Conservation (phyloP, 2,888 invertebrate genomes). For the Torymus texanus region DNA sequence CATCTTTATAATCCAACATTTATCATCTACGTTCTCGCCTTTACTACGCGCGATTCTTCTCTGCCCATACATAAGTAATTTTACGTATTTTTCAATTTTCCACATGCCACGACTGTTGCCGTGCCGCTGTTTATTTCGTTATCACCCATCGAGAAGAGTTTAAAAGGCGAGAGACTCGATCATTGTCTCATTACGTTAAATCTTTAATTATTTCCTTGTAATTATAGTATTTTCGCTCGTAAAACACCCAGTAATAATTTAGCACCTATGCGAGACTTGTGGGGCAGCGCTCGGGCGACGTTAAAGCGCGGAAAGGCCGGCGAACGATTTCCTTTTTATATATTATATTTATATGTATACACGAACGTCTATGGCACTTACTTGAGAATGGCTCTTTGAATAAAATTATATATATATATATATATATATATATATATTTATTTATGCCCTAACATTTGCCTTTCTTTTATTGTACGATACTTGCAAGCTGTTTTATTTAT, state of each 20-base stretch:
- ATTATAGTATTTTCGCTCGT: constrained; percentile 41
- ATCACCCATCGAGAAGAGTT: constrained; percentile 45
- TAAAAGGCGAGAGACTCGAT: constrained; percentile 55
- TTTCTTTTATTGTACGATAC: constrained; percentile 45
- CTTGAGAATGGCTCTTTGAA: constrained; percentile 30
- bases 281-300: constrained; percentile 39
- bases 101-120: constrained; percentile 2
- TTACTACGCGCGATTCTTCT: constrained; percentile 15
- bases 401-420: constrained; percentile 34
- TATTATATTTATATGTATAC: constrained; percentile 17
- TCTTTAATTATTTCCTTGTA: constrained; percentile 19
- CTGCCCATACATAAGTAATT: constrained; percentile 19
- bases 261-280: constrained; percentile 55
- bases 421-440: constrained; percentile 28
- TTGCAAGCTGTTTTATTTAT: constrained; percentile 30
- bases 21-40: constrained; percentile 22
- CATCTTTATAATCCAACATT: constrained; percentile 33
- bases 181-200: constrained; percentile 48
- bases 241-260: constrained; percentile 55
- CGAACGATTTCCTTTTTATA: constrained; percentile 25
- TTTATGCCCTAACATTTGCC: constrained; percentile 16
- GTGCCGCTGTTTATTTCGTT: constrained; percentile 39
- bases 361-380: constrained; percentile 47
- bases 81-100: background rate
- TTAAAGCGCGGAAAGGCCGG: constrained; percentile 44